These are phyloP conservation scores for Pipistrellus nathusii DNA, from an alignment of 2,797 vertebrate genomes.

Conservation along the genomic window DNA sequence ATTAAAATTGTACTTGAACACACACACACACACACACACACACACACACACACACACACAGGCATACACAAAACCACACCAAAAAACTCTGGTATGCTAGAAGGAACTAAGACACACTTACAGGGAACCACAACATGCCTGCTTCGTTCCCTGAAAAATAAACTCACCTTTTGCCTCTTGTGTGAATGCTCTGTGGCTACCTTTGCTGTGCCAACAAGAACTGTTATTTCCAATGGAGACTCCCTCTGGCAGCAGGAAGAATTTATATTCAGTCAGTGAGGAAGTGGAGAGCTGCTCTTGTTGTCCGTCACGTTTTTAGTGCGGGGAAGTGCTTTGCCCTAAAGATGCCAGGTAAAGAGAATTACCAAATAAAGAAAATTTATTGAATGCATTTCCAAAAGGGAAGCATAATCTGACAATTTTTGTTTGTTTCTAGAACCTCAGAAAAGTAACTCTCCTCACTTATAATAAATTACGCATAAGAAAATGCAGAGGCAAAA, in stretches of 20 bases:
- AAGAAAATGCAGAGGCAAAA: not conserved
- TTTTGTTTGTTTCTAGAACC: slow-evolving; percentile 50
- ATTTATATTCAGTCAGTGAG: slow-evolving; percentile 65
- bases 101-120: not conserved
- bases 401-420: slow-evolving; percentile 71
- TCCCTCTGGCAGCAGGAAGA: slow-evolving; percentile 65
- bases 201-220: slow-evolving; percentile 52
- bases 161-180: slow-evolving; percentile 47
- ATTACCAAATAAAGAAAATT: slow-evolving; percentile 77
- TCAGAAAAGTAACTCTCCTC: slow-evolving; percentile 63
- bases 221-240: slow-evolving; percentile 58
- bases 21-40: no score
- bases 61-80: no score
- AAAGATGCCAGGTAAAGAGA: slow-evolving; percentile 79
- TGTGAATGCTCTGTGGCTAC: not conserved
- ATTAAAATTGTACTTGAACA: slow-evolving; percentile 52
- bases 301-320: slow-evolving; percentile 64
- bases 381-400: slow-evolving; percentile 75
- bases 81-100: not conserved
- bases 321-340: slow-evolving; percentile 75
- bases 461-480: not conserved
- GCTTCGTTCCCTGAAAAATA: slow-evolving; percentile 22
- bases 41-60: no score
- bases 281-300: slow-evolving; percentile 52
- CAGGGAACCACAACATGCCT: not conserved